Conservation (phyloP, 1,140 invertebrate genomes). For the Diprion similis region DNA sequence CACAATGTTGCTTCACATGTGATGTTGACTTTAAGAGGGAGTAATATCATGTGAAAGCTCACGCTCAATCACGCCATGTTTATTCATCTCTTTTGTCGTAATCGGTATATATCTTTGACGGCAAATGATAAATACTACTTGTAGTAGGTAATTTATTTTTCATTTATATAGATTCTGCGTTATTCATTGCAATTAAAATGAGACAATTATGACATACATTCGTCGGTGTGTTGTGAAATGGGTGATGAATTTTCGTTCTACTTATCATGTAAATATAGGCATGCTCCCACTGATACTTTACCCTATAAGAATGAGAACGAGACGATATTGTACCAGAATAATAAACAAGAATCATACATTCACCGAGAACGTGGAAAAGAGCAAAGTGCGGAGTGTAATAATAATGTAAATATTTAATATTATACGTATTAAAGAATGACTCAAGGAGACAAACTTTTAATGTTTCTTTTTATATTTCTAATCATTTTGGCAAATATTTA, state of each 20-base stretch:
- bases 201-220: neutral
- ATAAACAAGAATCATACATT: neutral
- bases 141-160: constrained; percentile 14
- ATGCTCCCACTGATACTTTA: constrained; percentile 37
- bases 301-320: constrained; percentile 27
- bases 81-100: constrained; percentile 27
- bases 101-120: neutral
- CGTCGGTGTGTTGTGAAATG: neutral
- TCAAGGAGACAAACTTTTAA: neutral
- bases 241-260: neutral
- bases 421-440: constrained; percentile 8
- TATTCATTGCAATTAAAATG: neutral
- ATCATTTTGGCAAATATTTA: neutral
- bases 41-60: constrained; percentile 58
- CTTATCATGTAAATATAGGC: constrained; percentile 35
- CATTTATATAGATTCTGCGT: constrained; percentile 8
- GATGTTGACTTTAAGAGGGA: constrained; percentile 61
- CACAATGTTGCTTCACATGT: constrained; percentile 51
- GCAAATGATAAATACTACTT: constrained; percentile 11
- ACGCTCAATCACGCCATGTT: constrained; percentile 56
- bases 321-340: constrained; percentile 1
- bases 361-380: constrained; percentile 36
- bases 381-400: constrained; percentile 43
- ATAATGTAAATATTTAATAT: constrained; percentile 40
- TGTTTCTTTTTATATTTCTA: neutral